phyloP scores from a whole-genome alignment of 2,797 vertebrate genomes.

The Tangara arthus region DNA sequence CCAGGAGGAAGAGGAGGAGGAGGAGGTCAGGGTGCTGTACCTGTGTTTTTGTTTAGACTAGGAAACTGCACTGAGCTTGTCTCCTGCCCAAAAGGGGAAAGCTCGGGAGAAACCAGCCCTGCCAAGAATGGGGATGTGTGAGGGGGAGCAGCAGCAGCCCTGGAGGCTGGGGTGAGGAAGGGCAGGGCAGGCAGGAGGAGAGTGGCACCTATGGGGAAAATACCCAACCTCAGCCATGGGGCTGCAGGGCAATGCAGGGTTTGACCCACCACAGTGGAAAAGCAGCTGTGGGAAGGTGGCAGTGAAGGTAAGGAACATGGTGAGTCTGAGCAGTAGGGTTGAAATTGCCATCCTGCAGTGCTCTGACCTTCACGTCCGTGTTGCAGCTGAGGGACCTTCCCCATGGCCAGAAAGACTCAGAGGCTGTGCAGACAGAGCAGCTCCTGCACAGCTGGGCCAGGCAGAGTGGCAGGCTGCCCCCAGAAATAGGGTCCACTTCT shows the following conservation, averaged over 20 bases:
- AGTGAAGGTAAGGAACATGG: neutral
- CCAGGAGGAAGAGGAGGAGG: neutral
- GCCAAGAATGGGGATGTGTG: neutral
- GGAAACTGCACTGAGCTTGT: neutral
- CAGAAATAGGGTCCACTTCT: neutral
- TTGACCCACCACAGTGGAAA: neutral
- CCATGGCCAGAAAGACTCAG: neutral
- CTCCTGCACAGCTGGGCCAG: neutral
- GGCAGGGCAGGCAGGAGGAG: neutral
- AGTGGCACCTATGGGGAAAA: accelerated
- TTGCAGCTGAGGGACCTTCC: neutral
- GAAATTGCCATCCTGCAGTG: neutral
- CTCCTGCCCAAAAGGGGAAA: accelerated
- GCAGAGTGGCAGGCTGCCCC: neutral
- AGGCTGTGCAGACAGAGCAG: neutral
- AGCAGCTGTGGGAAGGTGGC: neutral
- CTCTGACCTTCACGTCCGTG: neutral
- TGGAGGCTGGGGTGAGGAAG: neutral
- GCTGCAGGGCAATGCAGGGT: accelerated
- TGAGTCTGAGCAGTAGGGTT: neutral
- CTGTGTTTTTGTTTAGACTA: neutral
- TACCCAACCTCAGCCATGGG: neutral
- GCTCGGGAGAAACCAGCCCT: neutral
- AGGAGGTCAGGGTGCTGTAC: accelerated
- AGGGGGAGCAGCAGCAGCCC: neutral